Base-by-base conservation (phyloP, 2,888 invertebrate species). In the Drosophila differens region DNA sequence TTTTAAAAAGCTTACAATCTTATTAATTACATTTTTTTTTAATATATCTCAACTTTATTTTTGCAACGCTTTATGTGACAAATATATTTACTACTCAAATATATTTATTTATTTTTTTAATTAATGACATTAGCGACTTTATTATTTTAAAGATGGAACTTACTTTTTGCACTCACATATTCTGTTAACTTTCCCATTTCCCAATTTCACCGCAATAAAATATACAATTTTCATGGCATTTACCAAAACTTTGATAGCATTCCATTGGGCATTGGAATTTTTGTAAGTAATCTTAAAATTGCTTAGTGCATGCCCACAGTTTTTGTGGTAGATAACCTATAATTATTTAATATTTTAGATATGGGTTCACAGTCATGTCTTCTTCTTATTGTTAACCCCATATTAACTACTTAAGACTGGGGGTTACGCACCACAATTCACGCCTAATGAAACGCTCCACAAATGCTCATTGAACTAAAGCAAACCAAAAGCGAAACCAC, bases 371-470 rank as follows among this genome's bases (percentile, higher is more conserved):
- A 22, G 41, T 44, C 32, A 33, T 32, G 30, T 52, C 49, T 32
- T 25, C 35, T 35, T n/a, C 3, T 14, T n/a, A 41, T 6, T 64
- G 62, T 57, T 59, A 80, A 70, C 83, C 89, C 67, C 37, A 63
- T 81, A 88, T 84, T 75, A 81, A 72, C 74, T 71, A 70, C 75
- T 88, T 85, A 83, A 72, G 85, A 35, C 47, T 72, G 89, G 79
- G 89, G 81, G 81, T 72, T 52, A 57, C 78, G 71, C 71, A 81
- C 60, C 69, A 66, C 78, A 77, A 65, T 82, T 85, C 79, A 82
- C 88, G 85, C 88, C 80, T 80, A 82, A 88, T 88, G 82, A 87
- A 75, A 71, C 78, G 70, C 82, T 71, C 70, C 74, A 74, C 67
- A 70, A 64, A 71, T 76, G 76, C 49, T 59, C 76, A 79, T 37